Evolutionary conservation across 1,140 invertebrate genomes (phyloP), one percentile per base, ranked within the genome.

Genomic region (Amyelois transitella): DNA sequence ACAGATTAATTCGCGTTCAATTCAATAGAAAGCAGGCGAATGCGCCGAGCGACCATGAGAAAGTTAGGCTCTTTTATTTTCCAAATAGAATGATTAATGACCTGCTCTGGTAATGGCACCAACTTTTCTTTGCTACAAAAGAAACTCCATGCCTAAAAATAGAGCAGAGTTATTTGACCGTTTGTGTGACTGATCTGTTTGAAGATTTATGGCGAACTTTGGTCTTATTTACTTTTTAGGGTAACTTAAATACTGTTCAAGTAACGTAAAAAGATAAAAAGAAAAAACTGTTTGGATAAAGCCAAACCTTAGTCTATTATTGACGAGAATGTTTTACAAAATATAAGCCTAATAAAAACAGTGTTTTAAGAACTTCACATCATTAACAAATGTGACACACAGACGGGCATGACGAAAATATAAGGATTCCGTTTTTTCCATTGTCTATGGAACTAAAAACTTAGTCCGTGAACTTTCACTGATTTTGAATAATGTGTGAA

Each of bases 21-120:
- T 48, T 21, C 8, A 48, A 48, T 53, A 58, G 61, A 58, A 63
- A 58, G 55, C 60, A 54, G 55, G 45, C 45, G 45, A 48, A 21
- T 48, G 44, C 51, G 20, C 18, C 22, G 43, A 20, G 45, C 56
- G 51, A 25, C 52, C 59, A 32, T 43, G 53, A 56, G 63, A 66
- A 66, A 66, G 63, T 59, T 48, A 43, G 24, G 25, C 51, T 59
- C 59, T 54, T 66, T 56, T 62, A 65, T 65, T 65, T 65, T 65
- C 55, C 58, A 58, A 65, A 65, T 65, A 55, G 55, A 53, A 60
- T 66, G 63, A 66, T 66, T 66, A 66, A 66, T 66, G 56, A 53
- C 45, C 43, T 28, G 28, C 24, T 54, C 22, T 54, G 44, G 54
- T 59, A 54, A 59, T 53, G 60, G 49, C 54, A 53, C 49, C 49